These are phyloP conservation scores for Pangasianodon gigas DNA, from an alignment of 2,113 vertebrate genomes.

Conservation along the genomic window DNA sequence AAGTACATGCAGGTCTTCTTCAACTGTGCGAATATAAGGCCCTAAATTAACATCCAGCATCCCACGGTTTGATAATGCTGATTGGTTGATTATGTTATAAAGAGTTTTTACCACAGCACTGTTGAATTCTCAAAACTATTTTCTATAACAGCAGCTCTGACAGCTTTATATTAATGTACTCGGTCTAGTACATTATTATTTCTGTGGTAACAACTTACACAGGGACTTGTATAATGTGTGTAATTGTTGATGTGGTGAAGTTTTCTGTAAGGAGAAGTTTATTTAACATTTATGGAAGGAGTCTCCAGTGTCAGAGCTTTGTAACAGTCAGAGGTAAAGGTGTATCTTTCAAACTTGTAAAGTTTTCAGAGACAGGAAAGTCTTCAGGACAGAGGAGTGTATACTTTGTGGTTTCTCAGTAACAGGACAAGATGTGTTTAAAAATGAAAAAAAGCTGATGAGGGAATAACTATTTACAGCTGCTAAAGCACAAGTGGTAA, in stretches of 20 bases:
- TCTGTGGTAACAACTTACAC: background rate
- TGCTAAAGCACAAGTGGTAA: background rate
- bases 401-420: background rate
- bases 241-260: background rate
- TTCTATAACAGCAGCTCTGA: background rate
- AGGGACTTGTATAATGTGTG: background rate
- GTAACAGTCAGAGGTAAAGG: background rate
- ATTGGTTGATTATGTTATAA: background rate
- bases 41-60: background rate
- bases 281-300: background rate
- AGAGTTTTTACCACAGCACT: background rate
- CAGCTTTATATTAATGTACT: background rate
- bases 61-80: no score
- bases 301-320: background rate
- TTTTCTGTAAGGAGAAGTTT: background rate
- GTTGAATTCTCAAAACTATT: background rate
- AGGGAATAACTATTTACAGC: background rate
- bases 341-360: background rate
- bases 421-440: background rate
- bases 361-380: background rate
- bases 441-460: background rate
- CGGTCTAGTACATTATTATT: background rate
- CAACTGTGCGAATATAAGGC: no score
- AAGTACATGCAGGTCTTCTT: background rate
- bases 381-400: background rate